Conservation (phyloP, 2,888 invertebrate species). For the Mythimna ferrago region DNA sequence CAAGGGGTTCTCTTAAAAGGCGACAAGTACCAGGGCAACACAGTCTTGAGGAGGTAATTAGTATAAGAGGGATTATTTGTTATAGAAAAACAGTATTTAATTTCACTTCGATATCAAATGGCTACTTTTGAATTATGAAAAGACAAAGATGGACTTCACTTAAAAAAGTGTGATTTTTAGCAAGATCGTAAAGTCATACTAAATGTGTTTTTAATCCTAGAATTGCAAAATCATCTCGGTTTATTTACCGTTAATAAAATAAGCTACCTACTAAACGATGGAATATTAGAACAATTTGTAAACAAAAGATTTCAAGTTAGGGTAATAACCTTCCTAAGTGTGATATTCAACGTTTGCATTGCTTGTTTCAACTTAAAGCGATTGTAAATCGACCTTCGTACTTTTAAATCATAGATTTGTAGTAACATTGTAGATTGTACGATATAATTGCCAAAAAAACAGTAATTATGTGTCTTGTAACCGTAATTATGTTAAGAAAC, state of each 20-base stretch:
- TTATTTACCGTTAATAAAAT: constrained; percentile 4
- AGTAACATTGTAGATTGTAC: neutral
- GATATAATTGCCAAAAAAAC: constrained; percentile 10
- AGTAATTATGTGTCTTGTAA: constrained; percentile 1
- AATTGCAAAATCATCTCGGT: constrained; percentile 13
- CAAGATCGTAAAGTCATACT: neutral
- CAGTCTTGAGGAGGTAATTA: neutral
- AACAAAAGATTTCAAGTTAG: constrained; percentile 1
- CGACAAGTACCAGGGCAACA: constrained; percentile 26
- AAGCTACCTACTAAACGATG: neutral
- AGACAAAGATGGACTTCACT: neutral
- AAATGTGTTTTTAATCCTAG: neutral
- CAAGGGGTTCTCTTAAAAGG: constrained; percentile 11
- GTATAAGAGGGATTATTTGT: neutral
- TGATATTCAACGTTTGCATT: constrained; percentile 20
- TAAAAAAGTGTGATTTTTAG: neutral
- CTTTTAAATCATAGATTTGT: constrained; percentile 1
- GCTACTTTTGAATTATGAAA: neutral
- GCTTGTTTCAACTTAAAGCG: constrained; percentile 6
- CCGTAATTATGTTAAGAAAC: neutral
- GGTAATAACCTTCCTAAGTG: constrained; percentile 22
- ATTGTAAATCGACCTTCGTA: constrained; percentile 29
- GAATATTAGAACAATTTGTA: constrained; percentile 18
- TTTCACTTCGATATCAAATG: neutral
- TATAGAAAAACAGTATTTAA: neutral